These are phyloP conservation scores for Automeris io DNA, from an alignment of 2,888 invertebrate species.

Conservation along the genomic window DNA sequence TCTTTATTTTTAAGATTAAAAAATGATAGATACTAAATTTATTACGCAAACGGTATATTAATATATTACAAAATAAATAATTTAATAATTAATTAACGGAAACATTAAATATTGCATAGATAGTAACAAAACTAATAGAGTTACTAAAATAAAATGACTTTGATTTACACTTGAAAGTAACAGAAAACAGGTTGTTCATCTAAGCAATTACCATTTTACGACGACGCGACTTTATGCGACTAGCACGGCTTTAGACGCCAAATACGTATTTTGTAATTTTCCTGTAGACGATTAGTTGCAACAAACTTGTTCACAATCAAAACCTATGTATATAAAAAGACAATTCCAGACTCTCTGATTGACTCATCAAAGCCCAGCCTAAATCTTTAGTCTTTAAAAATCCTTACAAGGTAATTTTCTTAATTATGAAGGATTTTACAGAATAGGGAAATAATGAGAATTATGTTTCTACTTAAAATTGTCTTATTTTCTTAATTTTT, in stretches of 20 bases:
- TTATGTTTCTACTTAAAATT: too few relatives aligned
- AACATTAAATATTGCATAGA: constrained; percentile 2
- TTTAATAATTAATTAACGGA: background rate
- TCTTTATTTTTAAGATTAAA: too few relatives aligned
- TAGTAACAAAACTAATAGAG: constrained; percentile 14
- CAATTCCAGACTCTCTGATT: too few relatives aligned
- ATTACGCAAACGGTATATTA: too few relatives aligned
- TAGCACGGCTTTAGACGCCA: constrained; percentile 32
- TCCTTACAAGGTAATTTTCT: too few relatives aligned
- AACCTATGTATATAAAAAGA: too few relatives aligned
- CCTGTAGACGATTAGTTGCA: constrained; percentile 21
- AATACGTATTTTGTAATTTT: constrained; percentile 34
- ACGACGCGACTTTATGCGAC: constrained; percentile 32
- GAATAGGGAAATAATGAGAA: too few relatives aligned
- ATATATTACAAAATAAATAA: background rate
- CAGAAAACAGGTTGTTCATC: constrained; percentile 41
- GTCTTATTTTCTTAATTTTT: too few relatives aligned
- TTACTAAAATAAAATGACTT: constrained; percentile 39
- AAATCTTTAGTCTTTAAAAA: too few relatives aligned
- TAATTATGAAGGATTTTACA: too few relatives aligned
- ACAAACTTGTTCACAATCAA: constrained; percentile 13
- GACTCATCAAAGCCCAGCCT: too few relatives aligned
- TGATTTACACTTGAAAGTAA: constrained; percentile 49
- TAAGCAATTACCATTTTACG: constrained; percentile 45
- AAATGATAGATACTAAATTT: too few relatives aligned